Percentiles rank a stretch among this genome's conserved stretches.
Conservation (phyloP, 2,888 invertebrate species). For the Rhopalosiphum nymphaeae region DNA sequence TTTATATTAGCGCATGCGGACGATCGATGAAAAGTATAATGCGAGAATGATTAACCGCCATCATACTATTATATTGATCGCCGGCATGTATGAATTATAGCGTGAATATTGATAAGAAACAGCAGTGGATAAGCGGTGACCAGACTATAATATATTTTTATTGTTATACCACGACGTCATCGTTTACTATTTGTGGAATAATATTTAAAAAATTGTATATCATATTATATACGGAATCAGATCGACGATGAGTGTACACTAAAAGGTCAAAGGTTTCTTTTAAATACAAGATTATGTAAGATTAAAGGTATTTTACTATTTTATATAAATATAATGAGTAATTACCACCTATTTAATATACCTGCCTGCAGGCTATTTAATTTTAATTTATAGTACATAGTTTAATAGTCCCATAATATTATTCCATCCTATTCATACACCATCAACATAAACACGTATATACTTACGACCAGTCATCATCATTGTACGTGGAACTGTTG, state of each 20-base stretch:
- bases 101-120: background rate
- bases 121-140: background rate
- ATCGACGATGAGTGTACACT: background rate
- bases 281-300: background rate
- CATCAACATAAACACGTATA: background rate
- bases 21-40: constrained; percentile 1
- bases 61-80: background rate
- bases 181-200: background rate
- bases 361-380: background rate
- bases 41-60: background rate
- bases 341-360: background rate
- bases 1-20: constrained; percentile 12
- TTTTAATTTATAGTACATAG: background rate
- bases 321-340: background rate
- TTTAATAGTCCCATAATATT: background rate
- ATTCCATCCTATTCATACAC: background rate
- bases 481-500: background rate
- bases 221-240: background rate
- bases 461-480: background rate
- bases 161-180: background rate
- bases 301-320: background rate
- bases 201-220: background rate
- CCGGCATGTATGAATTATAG: background rate
- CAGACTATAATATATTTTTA: background rate
- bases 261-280: background rate